Percentiles rank a stretch among this genome's conserved stretches.
phyloP scores from a whole-genome alignment of 2,888 invertebrate genomes.

The Drosophila putrida region DNA sequence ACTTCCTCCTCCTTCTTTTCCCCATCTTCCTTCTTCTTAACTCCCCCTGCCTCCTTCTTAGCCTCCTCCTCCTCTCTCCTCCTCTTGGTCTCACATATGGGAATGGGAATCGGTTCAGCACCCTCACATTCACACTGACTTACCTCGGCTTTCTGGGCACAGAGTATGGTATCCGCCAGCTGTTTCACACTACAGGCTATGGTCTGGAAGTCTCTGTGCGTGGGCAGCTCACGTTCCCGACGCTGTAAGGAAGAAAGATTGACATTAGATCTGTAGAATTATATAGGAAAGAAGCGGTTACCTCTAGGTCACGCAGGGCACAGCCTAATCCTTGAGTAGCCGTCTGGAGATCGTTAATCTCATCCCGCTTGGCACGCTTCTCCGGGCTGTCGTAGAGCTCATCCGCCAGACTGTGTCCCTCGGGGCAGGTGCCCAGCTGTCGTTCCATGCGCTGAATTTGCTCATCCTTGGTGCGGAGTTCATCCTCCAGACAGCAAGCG shows the following conservation, averaged over 20 bases:
- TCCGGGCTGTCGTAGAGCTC: constrained; percentile 82
- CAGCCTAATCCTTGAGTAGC: constrained; percentile 78
- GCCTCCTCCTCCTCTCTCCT: constrained; percentile 5
- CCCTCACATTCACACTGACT: constrained; percentile 46
- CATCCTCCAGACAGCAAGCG: constrained; percentile 87
- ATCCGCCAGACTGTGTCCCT: constrained; percentile 82
- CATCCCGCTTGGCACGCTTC: constrained; percentile 74
- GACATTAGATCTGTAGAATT: background rate
- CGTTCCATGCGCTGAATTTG: constrained; percentile 73
- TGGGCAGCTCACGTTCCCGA: constrained; percentile 74
- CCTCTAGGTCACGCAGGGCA: constrained; percentile 78
- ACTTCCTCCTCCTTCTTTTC: background rate
- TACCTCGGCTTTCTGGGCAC: constrained; percentile 64
- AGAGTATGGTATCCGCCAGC: constrained; percentile 79
- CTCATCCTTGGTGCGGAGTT: constrained; percentile 85
- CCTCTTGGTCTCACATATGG: background rate
- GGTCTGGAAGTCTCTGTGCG: constrained; percentile 81
- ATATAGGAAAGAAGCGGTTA: too few relatives aligned
- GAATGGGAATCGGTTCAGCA: background rate
- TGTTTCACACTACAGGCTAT: constrained; percentile 83
- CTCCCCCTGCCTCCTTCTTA: background rate
- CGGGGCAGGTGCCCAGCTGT: constrained; percentile 73
- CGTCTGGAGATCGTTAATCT: constrained; percentile 68
- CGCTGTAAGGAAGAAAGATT: constrained; percentile 56
- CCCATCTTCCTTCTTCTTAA: background rate